Percentiles rank a stretch among this genome's conserved stretches.
Conservation (phyloP, 64 coral and sea anemone species). For the Stylophora pistillata region DNA sequence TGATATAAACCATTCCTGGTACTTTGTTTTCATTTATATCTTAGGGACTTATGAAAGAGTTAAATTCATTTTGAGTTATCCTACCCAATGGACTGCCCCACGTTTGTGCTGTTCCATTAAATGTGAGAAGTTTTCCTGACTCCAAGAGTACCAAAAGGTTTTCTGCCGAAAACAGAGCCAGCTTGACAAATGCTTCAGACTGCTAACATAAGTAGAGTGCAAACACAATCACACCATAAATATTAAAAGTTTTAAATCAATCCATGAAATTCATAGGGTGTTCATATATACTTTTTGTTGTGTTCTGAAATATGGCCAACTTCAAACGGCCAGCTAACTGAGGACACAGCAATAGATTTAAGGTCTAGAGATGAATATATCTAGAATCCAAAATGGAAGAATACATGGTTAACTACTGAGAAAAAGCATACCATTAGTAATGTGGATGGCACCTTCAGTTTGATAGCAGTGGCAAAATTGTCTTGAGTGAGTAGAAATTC, state of each 20-base stretch:
- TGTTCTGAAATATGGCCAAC: background rate
- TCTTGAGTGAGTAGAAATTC: conserved; percentile 53
- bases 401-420: background rate
- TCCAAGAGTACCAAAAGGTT: conserved; percentile 50
- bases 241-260: no score
- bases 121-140: conserved; percentile 35
- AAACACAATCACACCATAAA: background rate
- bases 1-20: no score
- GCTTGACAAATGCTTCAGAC: conserved; percentile 41
- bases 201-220: background rate
- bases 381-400: no score
- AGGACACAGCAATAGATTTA: no score
- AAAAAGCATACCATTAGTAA: conserved; percentile 13
- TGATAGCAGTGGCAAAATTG: conserved; percentile 42
- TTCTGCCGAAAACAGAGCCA: conserved; percentile 10
- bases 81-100: conserved; percentile 35
- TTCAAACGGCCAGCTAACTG: background rate
- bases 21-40: no score
- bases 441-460: conserved; percentile 1
- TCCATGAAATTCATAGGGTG: no score
- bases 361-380: no score
- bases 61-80: background rate
- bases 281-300: no score
- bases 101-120: conserved; percentile 35
- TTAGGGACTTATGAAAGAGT: no score